Base-by-base conservation (phyloP, 1,140 invertebrate species). In the Akabosia matsudoensis region DNA sequence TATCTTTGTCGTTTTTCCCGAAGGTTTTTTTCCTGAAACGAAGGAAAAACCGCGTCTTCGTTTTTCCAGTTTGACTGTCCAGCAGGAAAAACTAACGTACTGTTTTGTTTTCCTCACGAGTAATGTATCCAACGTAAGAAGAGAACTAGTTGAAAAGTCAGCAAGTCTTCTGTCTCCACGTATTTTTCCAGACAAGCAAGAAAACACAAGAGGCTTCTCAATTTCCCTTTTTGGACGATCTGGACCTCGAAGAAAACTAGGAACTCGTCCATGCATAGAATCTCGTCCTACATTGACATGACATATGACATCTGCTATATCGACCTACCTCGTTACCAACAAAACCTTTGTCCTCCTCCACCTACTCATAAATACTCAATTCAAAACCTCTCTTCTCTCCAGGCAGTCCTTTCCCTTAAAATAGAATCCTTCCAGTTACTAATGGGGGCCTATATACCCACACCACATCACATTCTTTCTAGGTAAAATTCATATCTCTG, bases 201-300 rank as follows among this genome's bases (percentile, higher is more conserved):
- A 61, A 61, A 61, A 61, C 54, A 61, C 54, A 61, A 61, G 54
- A 61, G 54, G 54, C 54, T 61, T 61, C 54, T 61, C 54, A 61
- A 24, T 61, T 61, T 61, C 54, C 54, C 54, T 61, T 24, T 4
- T n/a, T 61, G 24, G 54, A 61, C 14, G 54, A 61, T 22, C 4
- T 61, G 45, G 54, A 61, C 7, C 37, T 10, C 7, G 54, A 61
- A 24, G 54, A 61, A 24, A 61, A 22, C 4, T 22, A 14, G 24
- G 4, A 22, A 22, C 24, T 13, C 54, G 24, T 61, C n/a, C 54
- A 61, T 61, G 54, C 54, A 61, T 61, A 22, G 54, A 61, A 61
- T 61, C 54, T 61, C 54, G 54, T 22, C 54, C 54, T 61, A 61
- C 13, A 16, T 61, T 61, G 54, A 61, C 54, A 61, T 61, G 54